Base-by-base conservation (phyloP, 2,797 vertebrate genomes). In the Mus spretus region DNA sequence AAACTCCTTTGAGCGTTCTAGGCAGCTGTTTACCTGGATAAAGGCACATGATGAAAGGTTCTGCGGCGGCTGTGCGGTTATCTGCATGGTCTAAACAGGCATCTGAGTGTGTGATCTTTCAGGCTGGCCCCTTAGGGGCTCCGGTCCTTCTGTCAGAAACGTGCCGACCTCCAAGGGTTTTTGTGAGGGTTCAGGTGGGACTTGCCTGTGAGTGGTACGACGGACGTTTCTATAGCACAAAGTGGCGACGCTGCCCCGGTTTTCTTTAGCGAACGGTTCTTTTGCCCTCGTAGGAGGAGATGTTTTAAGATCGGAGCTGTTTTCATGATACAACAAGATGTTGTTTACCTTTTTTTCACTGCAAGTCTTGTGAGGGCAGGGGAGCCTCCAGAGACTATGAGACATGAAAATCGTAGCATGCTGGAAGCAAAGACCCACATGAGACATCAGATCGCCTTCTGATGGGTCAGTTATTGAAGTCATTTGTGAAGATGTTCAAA, bases 1-100 rank as follows among this genome's bases (percentile, higher is more conserved):
- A 87, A 85, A 72, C 72, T 94, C 92, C 90, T 50, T 70, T 65
- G 53, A 63, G 81, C 90, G 79, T 94, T 81, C 78, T 34, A 50
- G 81, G 92, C 84, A 90, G 81, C 65, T 89, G 61, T 89, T 97
- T 95, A 91, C 96, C 96, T 96, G 75, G 85, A 83, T 77, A 82
- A 88, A 92, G 40, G 84, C 72, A 63, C 65, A 88, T 20, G 61
- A 91, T 92, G 81, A 91, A 96, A 85, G 85, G 72, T 93, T 95
- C 81, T 84, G 44, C 53, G n/a, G 53, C 11, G 80, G n/a, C 77
- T 85, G 47, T 83, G 4, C 6, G 10, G 89, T 89, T 97, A 96
- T 95, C 79, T 57, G 67, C 75, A 37, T 70, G 85, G 77, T 90
- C 63, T 95, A 47, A 79, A 67, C 86, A 88, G 89, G 82, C 91